A percentile compares a stretch with the other conserved stretches of the same genome.
These are phyloP conservation scores for Unio delphinus DNA, from an alignment of 2,888 invertebrate species.

Conservation along the genomic window DNA sequence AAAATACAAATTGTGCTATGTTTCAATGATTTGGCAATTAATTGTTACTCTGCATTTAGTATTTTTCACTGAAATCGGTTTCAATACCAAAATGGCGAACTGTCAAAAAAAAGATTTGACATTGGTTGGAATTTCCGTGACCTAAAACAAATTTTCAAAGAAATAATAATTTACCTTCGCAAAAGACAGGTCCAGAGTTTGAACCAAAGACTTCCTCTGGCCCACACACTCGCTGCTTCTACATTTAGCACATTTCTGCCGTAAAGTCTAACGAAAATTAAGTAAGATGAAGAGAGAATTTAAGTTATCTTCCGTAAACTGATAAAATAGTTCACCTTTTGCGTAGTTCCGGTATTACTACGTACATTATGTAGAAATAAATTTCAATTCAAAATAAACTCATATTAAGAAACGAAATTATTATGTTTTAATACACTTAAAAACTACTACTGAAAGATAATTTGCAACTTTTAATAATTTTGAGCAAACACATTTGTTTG, in stretches of 20 bases:
- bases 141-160: too few relatives aligned
- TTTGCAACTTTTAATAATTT: neutral
- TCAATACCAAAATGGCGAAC: too few relatives aligned
- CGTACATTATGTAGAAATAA: neutral
- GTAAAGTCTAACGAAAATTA: slow-evolving; percentile 32
- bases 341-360: slow-evolving; percentile 7
- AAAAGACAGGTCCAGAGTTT: slow-evolving; percentile 53
- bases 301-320: slow-evolving; percentile 5
- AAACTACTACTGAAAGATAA: too few relatives aligned
- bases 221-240: slow-evolving; percentile 47
- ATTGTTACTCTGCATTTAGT: too few relatives aligned
- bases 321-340: slow-evolving; percentile 30
- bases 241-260: slow-evolving; percentile 45
- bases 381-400: too few relatives aligned
- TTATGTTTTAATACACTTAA: too few relatives aligned
- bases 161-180: slow-evolving; percentile 44
- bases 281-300: slow-evolving; percentile 19
- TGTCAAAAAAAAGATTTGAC: too few relatives aligned
- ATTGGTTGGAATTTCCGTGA: too few relatives aligned
- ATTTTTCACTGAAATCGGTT: too few relatives aligned
- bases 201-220: slow-evolving; percentile 60
- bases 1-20: too few relatives aligned
- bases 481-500: neutral
- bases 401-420: too few relatives aligned
- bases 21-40: too few relatives aligned